These are phyloP conservation scores for Tetheella fluctuosa DNA, from an alignment of 2,888 invertebrate genomes.

Conservation along the genomic window DNA sequence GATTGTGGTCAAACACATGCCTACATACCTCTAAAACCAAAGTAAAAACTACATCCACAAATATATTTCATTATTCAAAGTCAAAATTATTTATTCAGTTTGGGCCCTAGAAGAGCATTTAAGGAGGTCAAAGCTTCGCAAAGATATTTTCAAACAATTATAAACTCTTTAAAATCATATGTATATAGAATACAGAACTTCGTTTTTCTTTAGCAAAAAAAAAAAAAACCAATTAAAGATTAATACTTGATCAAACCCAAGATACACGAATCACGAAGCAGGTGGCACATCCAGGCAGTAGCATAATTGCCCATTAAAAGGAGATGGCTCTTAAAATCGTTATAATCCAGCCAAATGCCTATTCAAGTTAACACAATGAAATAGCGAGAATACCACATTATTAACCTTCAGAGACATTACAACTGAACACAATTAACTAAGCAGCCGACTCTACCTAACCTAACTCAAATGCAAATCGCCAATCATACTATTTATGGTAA, in stretches of 20 bases:
- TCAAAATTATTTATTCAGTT: too few species aligned
- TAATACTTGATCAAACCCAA: slow-evolving; percentile 36
- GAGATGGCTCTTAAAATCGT: slow-evolving; percentile 66
- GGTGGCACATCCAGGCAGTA: slow-evolving; percentile 49
- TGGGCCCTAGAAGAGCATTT: too few species aligned
- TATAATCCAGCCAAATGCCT: slow-evolving; percentile 48
- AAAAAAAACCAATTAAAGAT: slow-evolving; percentile 22
- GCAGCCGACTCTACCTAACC: slow-evolving; percentile 51
- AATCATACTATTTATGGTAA: slow-evolving; percentile 78
- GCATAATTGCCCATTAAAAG: slow-evolving; percentile 75
- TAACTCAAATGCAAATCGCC: slow-evolving; percentile 79
- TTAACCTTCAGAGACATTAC: slow-evolving; percentile 53
- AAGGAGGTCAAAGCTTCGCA: too few species aligned
- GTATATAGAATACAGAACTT: too few species aligned
- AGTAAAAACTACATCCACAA: too few species aligned
- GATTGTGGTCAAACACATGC: too few species aligned
- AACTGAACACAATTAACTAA: slow-evolving; percentile 71
- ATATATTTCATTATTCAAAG: too few species aligned
- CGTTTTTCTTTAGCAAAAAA: too few species aligned
- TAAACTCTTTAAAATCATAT: too few species aligned
- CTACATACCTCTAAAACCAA: too few species aligned
- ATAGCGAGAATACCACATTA: slow-evolving; percentile 73
- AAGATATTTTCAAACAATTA: too few species aligned
- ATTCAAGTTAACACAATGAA: slow-evolving; percentile 75
- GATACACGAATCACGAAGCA: slow-evolving; percentile 44